Percentiles rank a stretch among this genome's conserved stretches.
Evolutionary conservation across 64 coral and sea anemone genomes (phyloP).

Genomic region (Montipora sp.): DNA sequence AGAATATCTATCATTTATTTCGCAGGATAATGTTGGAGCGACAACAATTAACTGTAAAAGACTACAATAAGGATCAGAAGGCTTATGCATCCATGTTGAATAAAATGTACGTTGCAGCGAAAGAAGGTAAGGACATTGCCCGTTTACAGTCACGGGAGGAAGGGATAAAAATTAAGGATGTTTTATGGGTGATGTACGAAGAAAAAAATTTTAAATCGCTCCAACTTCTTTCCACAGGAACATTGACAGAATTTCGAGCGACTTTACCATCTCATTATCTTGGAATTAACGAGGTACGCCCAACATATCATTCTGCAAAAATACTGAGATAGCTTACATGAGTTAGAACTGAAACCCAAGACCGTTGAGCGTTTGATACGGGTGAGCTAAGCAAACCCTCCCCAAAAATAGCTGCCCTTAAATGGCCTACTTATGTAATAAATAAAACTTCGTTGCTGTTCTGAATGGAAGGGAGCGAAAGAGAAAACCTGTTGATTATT

Average conservation of each 20-base stretch:
- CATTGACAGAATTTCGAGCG: slow-evolving; percentile 83
- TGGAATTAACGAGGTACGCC: slow-evolving; percentile 82
- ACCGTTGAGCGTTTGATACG: no score
- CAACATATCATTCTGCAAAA: not conserved
- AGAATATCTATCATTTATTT: not conserved
- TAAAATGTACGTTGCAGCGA: slow-evolving; percentile 93
- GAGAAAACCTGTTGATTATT: no score
- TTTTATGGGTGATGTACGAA: no score
- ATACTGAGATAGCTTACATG: no score
- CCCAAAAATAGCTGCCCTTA: no score
- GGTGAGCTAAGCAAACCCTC: no score
- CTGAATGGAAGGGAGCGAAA: no score
- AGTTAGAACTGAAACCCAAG: no score
- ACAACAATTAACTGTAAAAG: slow-evolving; percentile 73
- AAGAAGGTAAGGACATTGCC: slow-evolving; percentile 70
- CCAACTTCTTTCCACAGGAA: slow-evolving; percentile 46
- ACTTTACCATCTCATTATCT: slow-evolving; percentile 85
- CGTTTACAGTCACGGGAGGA: not conserved
- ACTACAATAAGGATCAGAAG: slow-evolving; percentile 95
- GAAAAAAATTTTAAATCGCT: not conserved
- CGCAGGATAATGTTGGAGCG: slow-evolving; percentile 91
- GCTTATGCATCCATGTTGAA: slow-evolving; percentile 93
- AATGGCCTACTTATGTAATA: no score
- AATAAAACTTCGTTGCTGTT: no score
- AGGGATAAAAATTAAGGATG: not conserved